A percentile compares a stretch with the other conserved stretches of the same genome.
These are phyloP conservation scores for Macquaria australasica DNA, from an alignment of 2,113 vertebrate genomes.

Conservation along the genomic window DNA sequence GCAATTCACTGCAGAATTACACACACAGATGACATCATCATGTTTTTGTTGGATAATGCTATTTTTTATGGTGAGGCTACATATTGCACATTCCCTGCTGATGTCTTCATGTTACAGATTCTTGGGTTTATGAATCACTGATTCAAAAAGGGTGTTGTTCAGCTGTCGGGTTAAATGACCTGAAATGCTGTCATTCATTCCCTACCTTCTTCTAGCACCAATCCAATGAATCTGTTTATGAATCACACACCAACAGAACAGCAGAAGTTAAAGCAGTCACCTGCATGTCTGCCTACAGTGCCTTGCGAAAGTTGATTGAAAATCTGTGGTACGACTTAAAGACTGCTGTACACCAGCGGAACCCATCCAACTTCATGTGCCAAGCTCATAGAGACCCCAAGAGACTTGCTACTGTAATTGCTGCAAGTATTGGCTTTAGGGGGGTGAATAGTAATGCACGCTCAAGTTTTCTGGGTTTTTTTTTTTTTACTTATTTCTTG, in stretches of 20 bases:
- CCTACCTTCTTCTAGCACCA: background rate
- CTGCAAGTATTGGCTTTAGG: too few relatives aligned
- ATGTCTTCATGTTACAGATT: background rate
- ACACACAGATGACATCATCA: background rate
- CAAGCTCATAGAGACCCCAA: too few relatives aligned
- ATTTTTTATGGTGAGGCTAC: background rate
- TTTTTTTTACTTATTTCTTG: too few relatives aligned
- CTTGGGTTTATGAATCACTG: conserved; percentile 40
- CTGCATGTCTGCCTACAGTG: background rate
- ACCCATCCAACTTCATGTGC: too few relatives aligned
- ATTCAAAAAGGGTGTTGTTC: background rate
- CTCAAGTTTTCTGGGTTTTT: too few relatives aligned
- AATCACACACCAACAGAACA: background rate
- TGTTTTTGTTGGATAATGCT: background rate
- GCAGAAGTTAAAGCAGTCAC: background rate
- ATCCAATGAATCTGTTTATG: background rate
- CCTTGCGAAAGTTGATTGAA: too few relatives aligned
- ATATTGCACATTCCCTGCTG: background rate
- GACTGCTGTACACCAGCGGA: too few relatives aligned
- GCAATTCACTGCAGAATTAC: background rate
- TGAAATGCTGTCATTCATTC: background rate
- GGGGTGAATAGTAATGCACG: too few relatives aligned
- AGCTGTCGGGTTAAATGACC: background rate
- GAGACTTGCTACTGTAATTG: too few relatives aligned
- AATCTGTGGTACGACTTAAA: too few relatives aligned